Conservation (phyloP, 2,888 invertebrate genomes). For the Agrochola circellaris region DNA sequence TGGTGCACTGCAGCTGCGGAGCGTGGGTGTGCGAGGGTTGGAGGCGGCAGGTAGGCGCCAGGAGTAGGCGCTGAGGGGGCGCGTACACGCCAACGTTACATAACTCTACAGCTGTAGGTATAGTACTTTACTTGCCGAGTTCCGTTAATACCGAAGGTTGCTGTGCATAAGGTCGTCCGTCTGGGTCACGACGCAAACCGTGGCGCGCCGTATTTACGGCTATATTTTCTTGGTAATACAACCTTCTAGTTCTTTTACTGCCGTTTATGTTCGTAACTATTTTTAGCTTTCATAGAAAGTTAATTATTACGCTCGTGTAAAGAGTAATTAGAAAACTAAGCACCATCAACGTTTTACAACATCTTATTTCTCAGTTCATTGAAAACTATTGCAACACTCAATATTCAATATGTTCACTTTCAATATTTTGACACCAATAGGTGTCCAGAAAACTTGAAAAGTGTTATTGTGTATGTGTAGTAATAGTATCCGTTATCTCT, state of each 20-base stretch:
- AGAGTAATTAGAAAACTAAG: background rate
- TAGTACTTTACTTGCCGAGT: conserved; percentile 73
- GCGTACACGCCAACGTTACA: conserved; percentile 71
- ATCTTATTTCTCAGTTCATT: background rate
- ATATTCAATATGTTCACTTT: no score
- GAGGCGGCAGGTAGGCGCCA: conserved; percentile 71
- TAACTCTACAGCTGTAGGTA: conserved; percentile 68
- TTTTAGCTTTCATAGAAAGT: conserved; percentile 47
- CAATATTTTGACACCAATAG: conserved; percentile 5
- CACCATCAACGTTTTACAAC: background rate
- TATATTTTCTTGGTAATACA: conserved; percentile 58
- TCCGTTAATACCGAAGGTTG: conserved; percentile 86
- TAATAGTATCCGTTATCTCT: conserved; percentile 48
- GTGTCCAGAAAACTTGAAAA: background rate
- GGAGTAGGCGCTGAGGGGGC: conserved; percentile 72
- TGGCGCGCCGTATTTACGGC: conserved; percentile 63
- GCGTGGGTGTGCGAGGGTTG: conserved; percentile 71
- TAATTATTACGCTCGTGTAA: conserved; percentile 1
- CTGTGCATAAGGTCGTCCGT: conserved; percentile 83
- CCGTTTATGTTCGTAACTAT: conserved; percentile 40
- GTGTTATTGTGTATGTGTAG: conserved; percentile 34
- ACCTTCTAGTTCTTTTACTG: conserved; percentile 48
- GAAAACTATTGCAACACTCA: background rate
- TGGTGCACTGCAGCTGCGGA: conserved; percentile 83
- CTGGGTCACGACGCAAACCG: conserved; percentile 77